Conservation (phyloP, 2,113 vertebrate species). For the Chaetura pelagica region DNA sequence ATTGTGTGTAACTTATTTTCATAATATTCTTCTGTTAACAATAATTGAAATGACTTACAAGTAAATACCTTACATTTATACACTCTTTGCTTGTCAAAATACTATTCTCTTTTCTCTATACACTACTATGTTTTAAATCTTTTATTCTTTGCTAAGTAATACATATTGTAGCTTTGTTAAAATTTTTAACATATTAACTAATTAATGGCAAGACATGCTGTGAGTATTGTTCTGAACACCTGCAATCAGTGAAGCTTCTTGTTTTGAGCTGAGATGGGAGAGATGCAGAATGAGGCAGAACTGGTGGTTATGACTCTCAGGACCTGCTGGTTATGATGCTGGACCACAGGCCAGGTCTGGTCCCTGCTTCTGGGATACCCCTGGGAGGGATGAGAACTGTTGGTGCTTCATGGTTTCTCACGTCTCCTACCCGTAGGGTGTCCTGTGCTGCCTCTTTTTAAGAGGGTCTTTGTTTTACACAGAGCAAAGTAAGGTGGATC, state of each 20-base stretch:
- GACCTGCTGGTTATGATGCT: background rate
- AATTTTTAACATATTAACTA: background rate
- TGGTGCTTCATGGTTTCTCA: background rate
- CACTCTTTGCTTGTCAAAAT: background rate
- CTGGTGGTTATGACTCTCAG: background rate
- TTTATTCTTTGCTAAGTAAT: background rate
- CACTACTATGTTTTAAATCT: background rate
- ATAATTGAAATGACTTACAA: constrained; percentile 25
- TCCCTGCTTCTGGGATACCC: background rate
- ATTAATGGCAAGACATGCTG: background rate
- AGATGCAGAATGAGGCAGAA: background rate
- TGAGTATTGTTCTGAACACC: background rate
- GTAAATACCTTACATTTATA: background rate
- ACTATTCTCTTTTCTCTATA: background rate
- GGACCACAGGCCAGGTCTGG: background rate
- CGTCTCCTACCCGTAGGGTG: background rate
- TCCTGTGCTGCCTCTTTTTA: background rate
- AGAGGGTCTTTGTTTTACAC: background rate
- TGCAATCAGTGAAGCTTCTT: background rate
- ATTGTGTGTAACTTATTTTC: background rate
- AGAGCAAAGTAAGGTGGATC: background rate
- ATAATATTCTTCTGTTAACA: background rate
- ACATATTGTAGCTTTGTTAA: background rate
- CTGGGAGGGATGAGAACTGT: background rate
- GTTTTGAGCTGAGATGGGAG: background rate